Evolutionary conservation across 2,797 vertebrate species (phyloP), one percentile per base, ranked within the genome.

Genomic region (Etheostoma perlongum): DNA sequence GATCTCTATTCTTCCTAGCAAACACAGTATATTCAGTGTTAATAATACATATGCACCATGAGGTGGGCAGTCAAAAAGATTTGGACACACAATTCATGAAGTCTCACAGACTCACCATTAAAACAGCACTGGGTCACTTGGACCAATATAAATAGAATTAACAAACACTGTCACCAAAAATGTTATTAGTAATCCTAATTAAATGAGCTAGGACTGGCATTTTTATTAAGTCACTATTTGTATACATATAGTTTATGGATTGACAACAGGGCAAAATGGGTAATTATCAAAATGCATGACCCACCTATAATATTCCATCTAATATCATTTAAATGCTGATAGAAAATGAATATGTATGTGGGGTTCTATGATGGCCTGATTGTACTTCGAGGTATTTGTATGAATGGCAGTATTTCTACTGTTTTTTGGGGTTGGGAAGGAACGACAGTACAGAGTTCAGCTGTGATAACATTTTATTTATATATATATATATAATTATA

Each of bases 401-500:
- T 75, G 72, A 63, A 54, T 76, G 36, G 53, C 47, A 40, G 36
- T 60, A 21, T 80, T 69, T 73, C 27, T 49, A 10, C 67, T 66
- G 79, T 21, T 58, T 77, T 78, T 78, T 62, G 33, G 11, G 36
- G 10, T 40, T 40, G 36, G 36, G 36, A 40, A 40, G 36, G 36
- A 40, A 40, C 36, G 36, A 3, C 36, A 40, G 44, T 6, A 52
- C 44, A 36, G 81, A 85, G 64, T 86, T 42, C 67, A 36, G 77
- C 65, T 79, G 66, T 86, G 69, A 83, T 83, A 85, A 85, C 66
- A 27, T 27, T 27, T 27, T 27, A 27, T 27, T 27, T 27, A 27
- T 27, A 27, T 4, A 27, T 30, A 27, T 27, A 30, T 30, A 30
- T 30, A 86, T 89, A 88, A 91, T 92, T 84, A 90, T 33, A 89